Evolutionary conservation across 2,888 invertebrate species (phyloP).

Genomic region (Vanessa cardui): DNA sequence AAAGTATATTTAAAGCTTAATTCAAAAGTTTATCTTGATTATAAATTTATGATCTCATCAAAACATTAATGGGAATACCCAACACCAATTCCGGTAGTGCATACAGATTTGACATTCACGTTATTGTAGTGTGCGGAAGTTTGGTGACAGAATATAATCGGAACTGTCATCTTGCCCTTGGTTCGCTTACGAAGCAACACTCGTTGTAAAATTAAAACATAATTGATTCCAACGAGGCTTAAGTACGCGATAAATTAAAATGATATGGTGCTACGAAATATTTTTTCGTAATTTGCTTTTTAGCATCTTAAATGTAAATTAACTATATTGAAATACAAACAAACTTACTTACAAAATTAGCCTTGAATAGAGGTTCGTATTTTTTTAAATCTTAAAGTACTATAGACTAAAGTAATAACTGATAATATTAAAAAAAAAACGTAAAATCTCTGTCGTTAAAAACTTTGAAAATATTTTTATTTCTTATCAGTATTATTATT

Average conservation of each 20-base stretch:
- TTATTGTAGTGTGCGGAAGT: slow-evolving; percentile 15
- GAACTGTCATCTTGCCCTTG: slow-evolving; percentile 30
- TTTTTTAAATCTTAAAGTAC: no score
- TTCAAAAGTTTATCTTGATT: no score
- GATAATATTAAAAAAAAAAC: no score
- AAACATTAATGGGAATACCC: background rate
- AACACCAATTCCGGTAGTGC: background rate
- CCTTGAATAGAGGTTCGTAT: no score
- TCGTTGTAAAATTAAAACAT: slow-evolving; percentile 21
- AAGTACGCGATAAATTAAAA: slow-evolving; percentile 29
- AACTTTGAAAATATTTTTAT: no score
- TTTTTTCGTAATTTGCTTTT: background rate
- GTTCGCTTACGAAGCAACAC: slow-evolving; percentile 20
- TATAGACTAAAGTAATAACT: no score
- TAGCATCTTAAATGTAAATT: no score
- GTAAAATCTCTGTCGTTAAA: no score
- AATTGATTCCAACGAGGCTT: slow-evolving; percentile 25
- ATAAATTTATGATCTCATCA: background rate
- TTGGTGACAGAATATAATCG: slow-evolving; percentile 18
- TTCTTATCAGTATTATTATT: no score
- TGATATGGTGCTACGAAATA: slow-evolving; percentile 13
- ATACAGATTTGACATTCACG: slow-evolving; percentile 1
- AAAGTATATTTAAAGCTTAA: no score
- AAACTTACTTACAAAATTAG: no score
- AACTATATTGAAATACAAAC: no score